Evolutionary conservation across 1,140 invertebrate species (phyloP).

Genomic region (Eumeta japonica): DNA sequence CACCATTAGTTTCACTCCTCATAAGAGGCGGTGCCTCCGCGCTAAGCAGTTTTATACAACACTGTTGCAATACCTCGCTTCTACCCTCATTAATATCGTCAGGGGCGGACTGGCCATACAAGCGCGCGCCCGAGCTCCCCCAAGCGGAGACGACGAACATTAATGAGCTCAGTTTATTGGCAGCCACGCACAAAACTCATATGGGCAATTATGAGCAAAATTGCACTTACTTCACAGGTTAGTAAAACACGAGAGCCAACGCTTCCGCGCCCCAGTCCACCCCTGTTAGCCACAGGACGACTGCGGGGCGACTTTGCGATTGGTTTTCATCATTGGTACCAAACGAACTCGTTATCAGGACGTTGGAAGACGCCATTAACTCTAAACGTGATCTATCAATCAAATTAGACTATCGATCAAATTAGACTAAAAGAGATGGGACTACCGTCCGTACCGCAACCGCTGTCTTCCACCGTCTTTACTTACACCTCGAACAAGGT

Average conservation of each 20-base stretch:
- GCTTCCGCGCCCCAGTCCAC: constrained; percentile 52
- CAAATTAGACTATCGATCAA: too few species aligned
- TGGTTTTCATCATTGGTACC: too few species aligned
- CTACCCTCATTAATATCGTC: constrained; percentile 58
- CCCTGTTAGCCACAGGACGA: constrained; percentile 54
- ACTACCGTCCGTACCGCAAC: too few species aligned
- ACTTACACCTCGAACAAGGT: too few species aligned
- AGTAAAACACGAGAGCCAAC: constrained; percentile 50
- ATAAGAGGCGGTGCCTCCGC: constrained; percentile 27
- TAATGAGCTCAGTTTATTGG: constrained; percentile 58
- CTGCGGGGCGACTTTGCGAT: constrained; percentile 47
- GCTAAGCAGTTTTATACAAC: constrained; percentile 42
- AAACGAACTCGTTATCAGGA: too few species aligned
- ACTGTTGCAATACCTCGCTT: constrained; percentile 53
- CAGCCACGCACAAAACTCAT: constrained; percentile 57
- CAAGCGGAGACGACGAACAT: constrained; percentile 55
- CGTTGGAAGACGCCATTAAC: too few species aligned
- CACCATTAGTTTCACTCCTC: constrained; percentile 46
- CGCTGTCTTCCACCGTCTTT: too few species aligned
- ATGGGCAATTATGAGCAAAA: constrained; percentile 57
- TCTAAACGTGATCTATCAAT: too few species aligned
- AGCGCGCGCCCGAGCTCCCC: constrained; percentile 50
- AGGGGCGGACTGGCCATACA: constrained; percentile 60
- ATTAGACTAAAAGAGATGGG: too few species aligned
- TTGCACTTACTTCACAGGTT: constrained; percentile 58